Evolutionary conservation across 2,797 vertebrate genomes (phyloP).

Genomic region (Pristis pectinata): DNA sequence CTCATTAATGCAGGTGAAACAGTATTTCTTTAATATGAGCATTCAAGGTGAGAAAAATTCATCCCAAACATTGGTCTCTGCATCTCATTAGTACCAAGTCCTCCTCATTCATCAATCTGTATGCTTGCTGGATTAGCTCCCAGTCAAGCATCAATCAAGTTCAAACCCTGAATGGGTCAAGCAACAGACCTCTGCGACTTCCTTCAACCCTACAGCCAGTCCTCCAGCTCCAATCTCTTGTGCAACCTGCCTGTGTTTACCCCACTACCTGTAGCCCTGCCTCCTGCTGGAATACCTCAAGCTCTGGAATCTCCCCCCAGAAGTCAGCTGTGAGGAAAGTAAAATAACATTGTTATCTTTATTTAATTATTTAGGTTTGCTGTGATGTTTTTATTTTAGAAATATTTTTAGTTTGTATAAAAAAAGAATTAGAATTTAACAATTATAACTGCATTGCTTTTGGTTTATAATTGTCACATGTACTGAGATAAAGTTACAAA

Average conservation of each 20-base stretch:
- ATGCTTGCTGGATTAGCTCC: background rate
- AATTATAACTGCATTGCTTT: too few species aligned
- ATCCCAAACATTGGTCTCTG: background rate
- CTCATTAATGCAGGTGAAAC: background rate
- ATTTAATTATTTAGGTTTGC: too few species aligned
- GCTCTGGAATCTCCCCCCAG: background rate
- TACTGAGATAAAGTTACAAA: too few species aligned
- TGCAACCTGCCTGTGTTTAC: background rate
- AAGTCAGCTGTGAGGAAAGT: too few species aligned
- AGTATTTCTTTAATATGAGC: background rate
- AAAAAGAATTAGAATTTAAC: too few species aligned
- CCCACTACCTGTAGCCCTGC: background rate
- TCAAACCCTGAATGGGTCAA: background rate
- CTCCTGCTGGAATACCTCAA: background rate
- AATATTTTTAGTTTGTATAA: too few species aligned
- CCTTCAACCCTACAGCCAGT: background rate
- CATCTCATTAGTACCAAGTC: background rate
- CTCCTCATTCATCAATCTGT: background rate
- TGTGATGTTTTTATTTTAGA: too few species aligned
- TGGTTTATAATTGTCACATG: too few species aligned
- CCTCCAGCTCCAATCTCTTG: background rate
- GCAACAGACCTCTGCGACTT: background rate
- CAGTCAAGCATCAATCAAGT: background rate
- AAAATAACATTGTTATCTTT: too few species aligned
- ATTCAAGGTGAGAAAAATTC: background rate